Percentiles rank a stretch among this genome's conserved stretches.
Evolutionary conservation across 2,888 invertebrate genomes (phyloP).

Genomic region (Tortricodes alternella): DNA sequence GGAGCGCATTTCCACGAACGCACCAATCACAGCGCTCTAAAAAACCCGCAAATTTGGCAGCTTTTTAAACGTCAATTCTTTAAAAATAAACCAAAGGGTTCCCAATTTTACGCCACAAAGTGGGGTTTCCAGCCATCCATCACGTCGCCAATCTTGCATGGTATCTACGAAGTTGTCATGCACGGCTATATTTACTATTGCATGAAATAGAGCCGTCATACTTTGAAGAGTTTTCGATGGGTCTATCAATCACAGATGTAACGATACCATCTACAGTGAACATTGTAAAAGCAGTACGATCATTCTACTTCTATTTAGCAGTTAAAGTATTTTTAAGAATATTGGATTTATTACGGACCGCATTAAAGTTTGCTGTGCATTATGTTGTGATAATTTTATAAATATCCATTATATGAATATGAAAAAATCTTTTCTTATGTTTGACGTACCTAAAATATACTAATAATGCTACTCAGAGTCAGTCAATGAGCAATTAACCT

Average conservation of each 20-base stretch:
- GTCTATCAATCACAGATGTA: slow-evolving; percentile 68
- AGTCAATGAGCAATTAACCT: too few relatives aligned
- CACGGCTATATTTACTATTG: slow-evolving; percentile 60
- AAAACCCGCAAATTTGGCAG: too few relatives aligned
- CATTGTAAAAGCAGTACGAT: slow-evolving; percentile 5
- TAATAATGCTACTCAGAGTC: too few relatives aligned
- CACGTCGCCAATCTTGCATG: slow-evolving; percentile 42
- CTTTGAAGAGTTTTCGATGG: slow-evolving; percentile 47
- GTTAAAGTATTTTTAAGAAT: neutral
- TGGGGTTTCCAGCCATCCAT: slow-evolving; percentile 37
- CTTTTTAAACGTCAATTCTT: slow-evolving; percentile 6
- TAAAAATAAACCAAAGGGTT: slow-evolving; percentile 18
- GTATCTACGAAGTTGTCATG: slow-evolving; percentile 44
- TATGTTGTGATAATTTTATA: too few relatives aligned
- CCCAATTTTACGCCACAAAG: slow-evolving; percentile 27
- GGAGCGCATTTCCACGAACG: too few relatives aligned
- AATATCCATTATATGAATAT: too few relatives aligned
- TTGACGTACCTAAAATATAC: too few relatives aligned
- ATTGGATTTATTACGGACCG: too few relatives aligned
- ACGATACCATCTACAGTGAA: slow-evolving; percentile 25
- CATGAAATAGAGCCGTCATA: slow-evolving; percentile 73
- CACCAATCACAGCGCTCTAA: too few relatives aligned
- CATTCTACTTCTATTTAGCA: neutral
- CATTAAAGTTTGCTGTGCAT: too few relatives aligned
- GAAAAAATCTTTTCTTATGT: too few relatives aligned